These are phyloP conservation scores for Drosophila koepferae DNA, from an alignment of 2,888 invertebrate species.

Conservation along the genomic window DNA sequence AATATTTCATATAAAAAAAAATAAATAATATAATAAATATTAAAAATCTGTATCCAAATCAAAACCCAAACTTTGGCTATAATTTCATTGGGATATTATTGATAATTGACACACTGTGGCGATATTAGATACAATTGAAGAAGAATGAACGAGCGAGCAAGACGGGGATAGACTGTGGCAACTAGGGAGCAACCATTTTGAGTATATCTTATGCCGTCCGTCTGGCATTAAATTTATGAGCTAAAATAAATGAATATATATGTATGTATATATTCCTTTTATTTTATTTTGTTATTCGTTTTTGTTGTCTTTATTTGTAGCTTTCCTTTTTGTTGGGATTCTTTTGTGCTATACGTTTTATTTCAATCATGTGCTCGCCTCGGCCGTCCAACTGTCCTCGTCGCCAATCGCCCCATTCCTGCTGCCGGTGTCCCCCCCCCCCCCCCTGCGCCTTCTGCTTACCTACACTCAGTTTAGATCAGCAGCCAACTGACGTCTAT, in stretches of 20 bases:
- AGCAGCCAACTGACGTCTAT: conserved; percentile 74
- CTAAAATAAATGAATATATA: conserved; percentile 47
- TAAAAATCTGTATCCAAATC: neutral
- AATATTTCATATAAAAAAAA: neutral
- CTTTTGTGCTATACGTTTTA: conserved; percentile 57
- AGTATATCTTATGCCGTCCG: conserved; percentile 38
- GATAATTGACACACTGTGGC: conserved; percentile 55
- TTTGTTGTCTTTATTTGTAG: conserved; percentile 11
- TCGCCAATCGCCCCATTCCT: conserved; percentile 33
- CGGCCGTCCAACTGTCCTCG: conserved; percentile 49
- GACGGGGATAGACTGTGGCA: neutral
- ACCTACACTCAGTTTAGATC: conserved; percentile 34
- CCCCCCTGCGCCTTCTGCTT: neutral
- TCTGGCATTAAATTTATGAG: conserved; percentile 60
- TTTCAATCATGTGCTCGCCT: conserved; percentile 77
- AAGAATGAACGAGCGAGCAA: neutral
- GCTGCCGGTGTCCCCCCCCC: too few relatives aligned
- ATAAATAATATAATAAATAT: neutral
- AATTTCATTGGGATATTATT: conserved; percentile 8
- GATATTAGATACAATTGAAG: conserved; percentile 26
- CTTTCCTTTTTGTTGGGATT: conserved; percentile 54
- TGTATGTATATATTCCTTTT: conserved; percentile 10
- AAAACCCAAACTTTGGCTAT: neutral
- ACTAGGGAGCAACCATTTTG: conserved; percentile 22
- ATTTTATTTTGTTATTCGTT: conserved; percentile 24